These are phyloP conservation scores for Regulus satrapa DNA, from an alignment of 2,113 vertebrate genomes.

Conservation along the genomic window DNA sequence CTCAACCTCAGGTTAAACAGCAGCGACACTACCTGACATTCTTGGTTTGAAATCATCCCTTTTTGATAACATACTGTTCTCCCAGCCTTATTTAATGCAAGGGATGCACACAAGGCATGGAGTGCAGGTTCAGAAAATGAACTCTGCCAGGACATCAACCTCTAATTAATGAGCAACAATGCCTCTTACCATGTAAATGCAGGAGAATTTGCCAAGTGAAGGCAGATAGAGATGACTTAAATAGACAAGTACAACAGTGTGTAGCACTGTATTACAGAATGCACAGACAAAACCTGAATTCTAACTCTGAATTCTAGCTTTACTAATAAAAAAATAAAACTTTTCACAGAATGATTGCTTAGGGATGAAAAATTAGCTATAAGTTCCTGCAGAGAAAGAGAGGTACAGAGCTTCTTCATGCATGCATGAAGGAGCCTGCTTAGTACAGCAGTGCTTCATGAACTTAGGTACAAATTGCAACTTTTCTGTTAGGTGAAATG, in stretches of 20 bases:
- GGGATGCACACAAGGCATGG: background rate
- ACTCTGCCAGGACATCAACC: background rate
- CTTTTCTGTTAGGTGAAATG: background rate
- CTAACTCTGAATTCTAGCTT: background rate
- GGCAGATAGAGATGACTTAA: background rate
- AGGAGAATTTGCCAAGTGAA: background rate
- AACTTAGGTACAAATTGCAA: background rate
- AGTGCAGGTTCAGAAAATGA: background rate
- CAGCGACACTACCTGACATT: background rate
- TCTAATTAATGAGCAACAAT: background rate
- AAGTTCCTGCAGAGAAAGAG: background rate
- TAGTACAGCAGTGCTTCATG: background rate
- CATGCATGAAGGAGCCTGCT: background rate
- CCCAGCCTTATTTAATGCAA: background rate
- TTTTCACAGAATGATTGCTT: background rate
- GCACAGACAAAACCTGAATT: background rate
- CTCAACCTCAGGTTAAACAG: background rate
- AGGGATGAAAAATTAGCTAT: background rate
- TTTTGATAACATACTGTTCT: background rate
- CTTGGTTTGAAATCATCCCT: background rate
- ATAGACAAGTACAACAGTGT: background rate
- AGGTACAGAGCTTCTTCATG: background rate
- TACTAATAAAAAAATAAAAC: background rate
- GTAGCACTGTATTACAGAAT: background rate
- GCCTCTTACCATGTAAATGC: background rate